Evolutionary conservation across 2,797 vertebrate species (phyloP).

Genomic region (Oryzias dopingdopingensis): DNA sequence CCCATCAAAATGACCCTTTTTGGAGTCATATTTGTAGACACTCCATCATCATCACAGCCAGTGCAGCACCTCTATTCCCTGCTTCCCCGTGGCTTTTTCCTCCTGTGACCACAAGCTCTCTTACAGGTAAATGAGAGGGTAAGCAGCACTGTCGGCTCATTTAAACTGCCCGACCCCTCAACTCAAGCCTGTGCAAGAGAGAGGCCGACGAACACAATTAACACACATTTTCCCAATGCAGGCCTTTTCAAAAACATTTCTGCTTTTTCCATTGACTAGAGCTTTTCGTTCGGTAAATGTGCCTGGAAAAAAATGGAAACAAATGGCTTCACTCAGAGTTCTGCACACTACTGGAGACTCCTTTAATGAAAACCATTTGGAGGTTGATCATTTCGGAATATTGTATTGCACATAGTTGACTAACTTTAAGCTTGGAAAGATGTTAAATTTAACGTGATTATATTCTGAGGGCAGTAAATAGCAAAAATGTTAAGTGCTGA

Average conservation of each 20-base stretch:
- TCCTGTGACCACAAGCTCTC: constrained; percentile 58
- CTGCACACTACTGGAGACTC: constrained; percentile 14
- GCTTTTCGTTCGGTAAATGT: constrained; percentile 53
- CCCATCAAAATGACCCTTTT: constrained; percentile 82
- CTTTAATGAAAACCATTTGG: too few relatives aligned
- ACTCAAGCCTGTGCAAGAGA: constrained; percentile 49
- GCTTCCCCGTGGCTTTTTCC: constrained; percentile 69
- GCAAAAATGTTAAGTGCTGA: constrained; percentile 52
- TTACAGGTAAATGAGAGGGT: constrained; percentile 60
- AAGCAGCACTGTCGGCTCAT: constrained; percentile 67
- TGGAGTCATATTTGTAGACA: constrained; percentile 82
- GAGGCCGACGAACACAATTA: constrained; percentile 28
- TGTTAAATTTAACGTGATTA: constrained; percentile 63
- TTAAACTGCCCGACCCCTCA: constrained; percentile 63
- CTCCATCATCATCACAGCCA: constrained; percentile 80
- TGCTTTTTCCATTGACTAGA: constrained; percentile 69
- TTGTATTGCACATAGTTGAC: neutral
- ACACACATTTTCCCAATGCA: constrained; percentile 32
- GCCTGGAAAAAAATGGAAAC: constrained; percentile 36
- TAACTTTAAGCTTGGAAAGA: constrained; percentile 43
- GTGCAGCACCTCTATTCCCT: constrained; percentile 69
- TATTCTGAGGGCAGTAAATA: constrained; percentile 61
- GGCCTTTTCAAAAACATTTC: constrained; percentile 57
- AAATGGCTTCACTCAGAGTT: constrained; percentile 53
- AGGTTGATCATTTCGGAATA: too few relatives aligned